These are phyloP conservation scores for Aphodius sticticus DNA, from an alignment of 2,888 invertebrate species.

Conservation along the genomic window DNA sequence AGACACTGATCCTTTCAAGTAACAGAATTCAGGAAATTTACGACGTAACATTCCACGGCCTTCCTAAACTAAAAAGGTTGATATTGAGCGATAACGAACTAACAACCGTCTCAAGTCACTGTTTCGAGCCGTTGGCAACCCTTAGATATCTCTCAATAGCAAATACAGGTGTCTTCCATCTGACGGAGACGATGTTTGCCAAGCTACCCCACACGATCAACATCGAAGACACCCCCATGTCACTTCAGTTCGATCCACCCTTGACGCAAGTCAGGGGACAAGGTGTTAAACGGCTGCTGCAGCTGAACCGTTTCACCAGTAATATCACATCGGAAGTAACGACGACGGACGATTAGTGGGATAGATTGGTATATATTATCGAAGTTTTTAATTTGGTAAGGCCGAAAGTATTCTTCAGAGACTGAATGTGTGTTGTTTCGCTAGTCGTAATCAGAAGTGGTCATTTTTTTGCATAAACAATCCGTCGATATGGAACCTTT, in stretches of 20 bases:
- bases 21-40: slow-evolving; percentile 55
- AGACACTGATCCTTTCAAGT: slow-evolving; percentile 52
- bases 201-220: slow-evolving; percentile 53
- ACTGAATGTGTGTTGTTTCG: not conserved
- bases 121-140: slow-evolving; percentile 52
- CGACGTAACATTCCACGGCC: slow-evolving; percentile 53
- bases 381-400: not conserved
- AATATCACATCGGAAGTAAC: not conserved
- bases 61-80: slow-evolving; percentile 53
- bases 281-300: slow-evolving; percentile 50
- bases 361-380: not conserved
- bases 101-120: slow-evolving; percentile 49
- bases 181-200: slow-evolving; percentile 54
- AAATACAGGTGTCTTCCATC: slow-evolving; percentile 54
- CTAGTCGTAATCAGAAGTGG: not conserved
- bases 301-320: slow-evolving; percentile 42
- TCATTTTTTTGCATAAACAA: not conserved
- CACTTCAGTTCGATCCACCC: slow-evolving; percentile 54
- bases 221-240: slow-evolving; percentile 54
- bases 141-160: slow-evolving; percentile 55
- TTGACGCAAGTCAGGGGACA: slow-evolving; percentile 53
- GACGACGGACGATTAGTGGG: not conserved
- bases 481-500: not conserved
- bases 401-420: slow-evolving; percentile 4
- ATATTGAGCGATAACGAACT: slow-evolving; percentile 54